Evolutionary conservation across 2,888 invertebrate genomes (phyloP).

Genomic region (Acrocyrtus sp.): DNA sequence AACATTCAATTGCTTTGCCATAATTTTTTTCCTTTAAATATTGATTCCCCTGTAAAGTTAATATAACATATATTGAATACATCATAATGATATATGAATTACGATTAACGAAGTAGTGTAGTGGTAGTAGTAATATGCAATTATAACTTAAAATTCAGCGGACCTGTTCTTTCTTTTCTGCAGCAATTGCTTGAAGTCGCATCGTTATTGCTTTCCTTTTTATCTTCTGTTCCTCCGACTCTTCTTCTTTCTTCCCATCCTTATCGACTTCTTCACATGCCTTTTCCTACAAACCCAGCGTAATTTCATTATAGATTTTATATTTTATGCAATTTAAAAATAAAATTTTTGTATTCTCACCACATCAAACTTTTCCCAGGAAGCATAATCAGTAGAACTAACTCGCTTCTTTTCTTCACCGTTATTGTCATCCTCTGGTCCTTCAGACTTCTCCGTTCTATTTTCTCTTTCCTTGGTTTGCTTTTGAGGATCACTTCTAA

Average conservation of each 20-base stretch:
- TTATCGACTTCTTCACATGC: constrained; percentile 53
- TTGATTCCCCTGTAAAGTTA: constrained; percentile 81
- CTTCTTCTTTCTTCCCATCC: constrained; percentile 20
- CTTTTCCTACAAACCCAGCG: constrained; percentile 42
- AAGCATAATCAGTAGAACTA: constrained; percentile 73
- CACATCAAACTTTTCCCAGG: constrained; percentile 85
- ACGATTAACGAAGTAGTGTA: background rate
- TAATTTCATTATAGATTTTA: too few relatives aligned
- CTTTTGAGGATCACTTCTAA: constrained; percentile 38
- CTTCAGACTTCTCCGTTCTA: constrained; percentile 65
- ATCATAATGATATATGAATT: background rate
- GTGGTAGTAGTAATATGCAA: background rate
- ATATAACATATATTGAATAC: constrained; percentile 64
- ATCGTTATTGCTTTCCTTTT: constrained; percentile 46
- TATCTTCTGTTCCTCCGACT: constrained; percentile 45
- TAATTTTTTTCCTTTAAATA: constrained; percentile 81
- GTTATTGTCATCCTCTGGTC: background rate
- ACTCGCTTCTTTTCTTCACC: constrained; percentile 63
- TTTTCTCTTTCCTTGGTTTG: constrained; percentile 65
- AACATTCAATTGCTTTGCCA: constrained; percentile 86
- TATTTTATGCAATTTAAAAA: background rate
- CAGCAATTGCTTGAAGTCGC: constrained; percentile 42
- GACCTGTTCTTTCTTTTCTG: constrained; percentile 54
- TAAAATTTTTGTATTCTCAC: constrained; percentile 69
- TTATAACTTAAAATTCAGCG: background rate